Evolutionary conservation across 2,888 invertebrate species (phyloP), one percentile per base, ranked within the genome.

Genomic region (Orchesellides sinensis): DNA sequence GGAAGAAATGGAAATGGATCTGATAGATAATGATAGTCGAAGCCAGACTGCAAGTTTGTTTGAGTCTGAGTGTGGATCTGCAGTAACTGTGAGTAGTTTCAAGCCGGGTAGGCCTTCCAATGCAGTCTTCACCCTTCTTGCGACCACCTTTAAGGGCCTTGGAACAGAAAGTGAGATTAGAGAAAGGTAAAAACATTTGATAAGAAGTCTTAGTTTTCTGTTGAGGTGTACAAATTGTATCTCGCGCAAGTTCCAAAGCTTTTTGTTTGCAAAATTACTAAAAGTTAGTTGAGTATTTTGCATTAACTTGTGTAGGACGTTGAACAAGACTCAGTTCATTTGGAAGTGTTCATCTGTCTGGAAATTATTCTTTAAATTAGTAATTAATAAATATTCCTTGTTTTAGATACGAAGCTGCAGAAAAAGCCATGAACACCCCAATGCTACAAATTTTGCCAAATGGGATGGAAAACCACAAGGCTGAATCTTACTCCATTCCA

Each of bases 401-500:
- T 12, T 75, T 0, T 19, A 79, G 79, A 29, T 79, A 81, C 61
- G 68, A 81, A 32, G 74, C 32, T 21, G 32, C 45, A 5, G 70
- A 75, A 14, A 77, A 56, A 65, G 56, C 59, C 0, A 68, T 17
- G 54, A 17, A 8, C 3, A 61, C 45, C 5, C 63, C 45, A 27
- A 54, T 35, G 19, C 70, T 83, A 14, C 70, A 63, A 3, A 73
- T 83, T 5, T 23, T 83, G 23, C 29, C 74, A 14, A 83, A 74
- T 47, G 83, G 83, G 21, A 69, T 83, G 74, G 69, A 78, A 21
- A 61, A 81, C 29, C 83, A 80, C 14, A 23, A n/a, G 10, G 68
- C 68, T 8, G 25, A 61, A 8, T 73, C 68, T 0, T 84, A 84
- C 40, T 69, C 74, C 12, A 84, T 86, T 45, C 86, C 84, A 21